Evolutionary conservation across 2,113 vertebrate genomes (phyloP), one percentile per base, ranked within the genome.

Genomic region (Barbus barbus): DNA sequence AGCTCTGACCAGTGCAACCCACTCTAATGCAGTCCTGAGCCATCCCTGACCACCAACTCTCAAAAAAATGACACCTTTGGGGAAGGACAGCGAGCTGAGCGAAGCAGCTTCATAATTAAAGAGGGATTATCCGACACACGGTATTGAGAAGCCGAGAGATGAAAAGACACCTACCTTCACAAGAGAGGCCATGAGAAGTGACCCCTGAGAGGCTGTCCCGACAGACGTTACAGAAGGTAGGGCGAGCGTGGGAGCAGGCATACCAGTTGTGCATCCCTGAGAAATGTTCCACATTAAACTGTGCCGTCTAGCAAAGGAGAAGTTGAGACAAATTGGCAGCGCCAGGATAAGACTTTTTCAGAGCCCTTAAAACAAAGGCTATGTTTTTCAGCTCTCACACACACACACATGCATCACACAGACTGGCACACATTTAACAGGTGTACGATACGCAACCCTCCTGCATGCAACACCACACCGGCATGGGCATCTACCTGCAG

Each of bases 251-350:
- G 91, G 97, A 98, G 94, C 98, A 99, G 95, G 98, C 98, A 87
- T 98, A 99, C 98, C 98, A 99, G 96, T 99, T 99, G 95, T 99
- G 98, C 97, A 98, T 98, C 95, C 98, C 98, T 97, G 97, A 99
- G 97, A 99, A 99, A 96, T 99, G 97, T 93, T 99, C 98, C 97
- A 99, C 96, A 91, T 98, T 98, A 95, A 99, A 99, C 96, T 99
- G 97, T 93, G 97, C 97, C 87, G 98, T 97, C 98, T 99, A 94
- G 90, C 91, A 93, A 96, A 95, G 87, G 89, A 96, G 91, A 97
- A 87, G 90, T 93, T 89, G 93, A 88, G 92, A 95, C 88, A 95
- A 92, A 93, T 94, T 93, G 94, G 93, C 92, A 93, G 91, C 84
- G 89, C 90, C 87, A 90, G 88, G 90, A 91, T 88, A 90, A 90